Evolutionary conservation across 2,113 vertebrate species (phyloP).

Genomic region (Axis porcinus): DNA sequence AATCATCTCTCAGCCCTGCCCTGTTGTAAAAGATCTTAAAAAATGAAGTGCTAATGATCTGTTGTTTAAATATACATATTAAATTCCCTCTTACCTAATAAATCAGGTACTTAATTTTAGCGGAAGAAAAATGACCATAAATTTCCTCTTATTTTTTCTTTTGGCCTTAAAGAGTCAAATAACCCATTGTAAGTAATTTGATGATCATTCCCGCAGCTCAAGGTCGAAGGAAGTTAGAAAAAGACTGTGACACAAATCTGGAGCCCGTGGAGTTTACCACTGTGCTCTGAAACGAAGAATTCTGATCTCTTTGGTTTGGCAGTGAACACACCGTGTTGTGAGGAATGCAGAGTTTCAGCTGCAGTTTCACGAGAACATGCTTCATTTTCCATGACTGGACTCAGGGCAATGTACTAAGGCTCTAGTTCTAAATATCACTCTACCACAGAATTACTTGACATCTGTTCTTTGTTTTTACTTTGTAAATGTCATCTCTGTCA

Average conservation of each 20-base stretch:
- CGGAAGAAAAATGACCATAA: background rate
- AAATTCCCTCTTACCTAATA: background rate
- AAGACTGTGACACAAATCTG: background rate
- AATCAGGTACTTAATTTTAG: slow-evolving; percentile 26
- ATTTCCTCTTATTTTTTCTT: background rate
- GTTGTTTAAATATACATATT: slow-evolving; percentile 23
- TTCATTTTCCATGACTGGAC: background rate
- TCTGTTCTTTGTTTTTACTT: background rate
- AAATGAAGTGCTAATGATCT: background rate
- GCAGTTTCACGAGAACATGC: background rate
- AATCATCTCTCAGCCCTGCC: background rate
- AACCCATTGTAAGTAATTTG: background rate
- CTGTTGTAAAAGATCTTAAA: background rate
- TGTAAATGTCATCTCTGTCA: background rate
- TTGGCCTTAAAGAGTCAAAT: background rate
- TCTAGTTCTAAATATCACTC: background rate
- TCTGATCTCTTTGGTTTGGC: background rate
- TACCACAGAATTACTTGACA: background rate
- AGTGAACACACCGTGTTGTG: background rate
- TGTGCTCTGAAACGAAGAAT: background rate
- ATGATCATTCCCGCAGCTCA: background rate
- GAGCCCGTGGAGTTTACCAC: background rate
- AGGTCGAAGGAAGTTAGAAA: background rate
- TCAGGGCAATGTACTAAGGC: background rate
- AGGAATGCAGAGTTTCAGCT: background rate